phyloP scores from a whole-genome alignment of 2,113 vertebrate species.

The Paradoxurus hermaphroditus region DNA sequence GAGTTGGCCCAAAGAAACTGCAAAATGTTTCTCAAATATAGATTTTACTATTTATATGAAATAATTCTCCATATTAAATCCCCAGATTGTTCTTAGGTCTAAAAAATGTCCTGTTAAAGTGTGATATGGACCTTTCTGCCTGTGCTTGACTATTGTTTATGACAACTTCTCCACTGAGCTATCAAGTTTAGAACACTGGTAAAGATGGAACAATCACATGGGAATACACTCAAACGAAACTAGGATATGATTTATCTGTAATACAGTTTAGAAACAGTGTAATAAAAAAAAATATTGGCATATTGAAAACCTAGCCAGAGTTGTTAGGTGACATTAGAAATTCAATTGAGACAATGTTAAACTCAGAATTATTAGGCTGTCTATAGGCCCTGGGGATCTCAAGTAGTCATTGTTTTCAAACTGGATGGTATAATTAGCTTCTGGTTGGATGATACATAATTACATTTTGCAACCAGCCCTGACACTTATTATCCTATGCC shows the following conservation, averaged over 20 bases:
- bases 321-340: conserved; percentile 7
- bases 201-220: background rate
- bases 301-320: background rate
- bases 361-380: background rate
- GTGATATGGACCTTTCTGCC: background rate
- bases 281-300: background rate
- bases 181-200: background rate
- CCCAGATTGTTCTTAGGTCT: background rate
- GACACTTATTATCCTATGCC: conserved; percentile 16
- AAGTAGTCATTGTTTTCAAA: background rate
- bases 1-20: background rate
- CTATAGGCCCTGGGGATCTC: background rate
- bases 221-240: background rate
- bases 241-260: background rate
- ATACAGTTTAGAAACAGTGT: background rate
- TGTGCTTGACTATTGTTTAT: background rate
- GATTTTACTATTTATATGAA: background rate
- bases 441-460: conserved; percentile 18
- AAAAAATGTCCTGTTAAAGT: background rate
- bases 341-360: background rate
- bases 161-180: background rate
- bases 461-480: conserved; percentile 16
- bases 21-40: background rate
- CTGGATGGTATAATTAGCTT: background rate
- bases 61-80: background rate